These are phyloP conservation scores for Operophtera brumata DNA, from an alignment of 2,888 invertebrate genomes.

Conservation along the genomic window DNA sequence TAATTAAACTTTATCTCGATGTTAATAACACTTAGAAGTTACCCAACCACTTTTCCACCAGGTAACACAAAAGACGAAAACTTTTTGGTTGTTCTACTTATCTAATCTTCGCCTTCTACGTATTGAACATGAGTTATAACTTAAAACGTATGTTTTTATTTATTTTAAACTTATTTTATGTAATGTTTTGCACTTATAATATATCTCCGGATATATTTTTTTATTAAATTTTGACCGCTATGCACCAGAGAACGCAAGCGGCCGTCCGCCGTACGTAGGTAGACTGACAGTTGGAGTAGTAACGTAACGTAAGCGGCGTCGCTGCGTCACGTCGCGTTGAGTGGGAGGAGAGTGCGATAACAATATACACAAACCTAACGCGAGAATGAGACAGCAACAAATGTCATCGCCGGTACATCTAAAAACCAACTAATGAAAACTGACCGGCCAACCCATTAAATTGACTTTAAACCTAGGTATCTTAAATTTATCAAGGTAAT, in stretches of 20 bases:
- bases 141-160: conserved; percentile 18
- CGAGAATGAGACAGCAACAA: conserved; percentile 50
- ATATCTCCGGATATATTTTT: conserved; percentile 44
- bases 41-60: conserved; percentile 59
- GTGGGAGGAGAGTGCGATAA: conserved; percentile 70
- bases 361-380: conserved; percentile 45
- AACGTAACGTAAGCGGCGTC: conserved; percentile 42
- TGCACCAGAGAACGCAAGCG: conserved; percentile 56
- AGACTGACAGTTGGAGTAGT: conserved; percentile 62
- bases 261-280: conserved; percentile 67
- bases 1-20: conserved; percentile 52
- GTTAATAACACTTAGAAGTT: conserved; percentile 51
- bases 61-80: conserved; percentile 64
- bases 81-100: conserved; percentile 43
- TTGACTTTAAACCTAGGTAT: conserved; percentile 42
- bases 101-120: conserved; percentile 28
- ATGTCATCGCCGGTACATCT: conserved; percentile 61
- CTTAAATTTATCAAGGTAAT: conserved; percentile 58
- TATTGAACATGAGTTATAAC: conserved; percentile 16
- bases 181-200: conserved; percentile 44
- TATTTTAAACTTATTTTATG: conserved; percentile 34
- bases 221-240: conserved; percentile 43
- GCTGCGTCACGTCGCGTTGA: conserved; percentile 51
- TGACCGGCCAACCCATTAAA: conserved; percentile 52
- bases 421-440: conserved; percentile 67